A percentile compares a stretch with the other conserved stretches of the same genome.
These are phyloP conservation scores for Otolemur crassicaudatus DNA, from an alignment of 2,797 vertebrate genomes.

Conservation along the genomic window DNA sequence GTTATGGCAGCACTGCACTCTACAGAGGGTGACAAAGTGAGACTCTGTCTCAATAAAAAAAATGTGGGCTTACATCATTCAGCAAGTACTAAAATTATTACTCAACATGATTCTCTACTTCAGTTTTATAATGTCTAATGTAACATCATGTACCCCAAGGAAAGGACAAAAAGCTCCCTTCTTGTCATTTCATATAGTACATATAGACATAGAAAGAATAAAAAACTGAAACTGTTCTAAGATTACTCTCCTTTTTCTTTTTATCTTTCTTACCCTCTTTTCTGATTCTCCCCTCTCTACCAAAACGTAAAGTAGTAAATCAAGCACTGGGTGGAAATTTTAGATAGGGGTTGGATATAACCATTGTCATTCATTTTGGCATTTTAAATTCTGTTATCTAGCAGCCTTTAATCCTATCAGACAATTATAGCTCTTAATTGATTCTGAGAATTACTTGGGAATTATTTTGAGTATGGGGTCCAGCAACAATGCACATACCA, in stretches of 20 bases:
- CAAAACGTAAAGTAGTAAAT: neutral
- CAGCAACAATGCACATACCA: neutral
- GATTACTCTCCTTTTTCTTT: neutral
- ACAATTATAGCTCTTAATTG: neutral
- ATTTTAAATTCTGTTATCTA: neutral
- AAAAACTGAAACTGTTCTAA: neutral
- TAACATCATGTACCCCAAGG: neutral
- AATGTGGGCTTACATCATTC: neutral
- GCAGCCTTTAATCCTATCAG: neutral
- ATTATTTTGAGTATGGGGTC: neutral
- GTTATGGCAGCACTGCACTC: no score
- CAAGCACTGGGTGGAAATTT: neutral
- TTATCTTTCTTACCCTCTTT: conserved; percentile 30
- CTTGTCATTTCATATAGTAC: neutral
- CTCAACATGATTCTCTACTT: neutral
- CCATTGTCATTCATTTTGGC: neutral
- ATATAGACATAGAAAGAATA: neutral
- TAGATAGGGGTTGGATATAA: neutral
- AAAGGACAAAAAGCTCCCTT: conserved; percentile 25
- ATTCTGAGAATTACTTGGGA: conserved; percentile 37
- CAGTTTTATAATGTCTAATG: neutral
- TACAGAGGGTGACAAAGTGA: no score
- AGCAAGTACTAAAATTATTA: neutral
- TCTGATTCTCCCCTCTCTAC: neutral
- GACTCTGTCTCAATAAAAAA: no score